phyloP scores from a whole-genome alignment of 2,888 invertebrate genomes.

The Trachelus troglodyta region DNA sequence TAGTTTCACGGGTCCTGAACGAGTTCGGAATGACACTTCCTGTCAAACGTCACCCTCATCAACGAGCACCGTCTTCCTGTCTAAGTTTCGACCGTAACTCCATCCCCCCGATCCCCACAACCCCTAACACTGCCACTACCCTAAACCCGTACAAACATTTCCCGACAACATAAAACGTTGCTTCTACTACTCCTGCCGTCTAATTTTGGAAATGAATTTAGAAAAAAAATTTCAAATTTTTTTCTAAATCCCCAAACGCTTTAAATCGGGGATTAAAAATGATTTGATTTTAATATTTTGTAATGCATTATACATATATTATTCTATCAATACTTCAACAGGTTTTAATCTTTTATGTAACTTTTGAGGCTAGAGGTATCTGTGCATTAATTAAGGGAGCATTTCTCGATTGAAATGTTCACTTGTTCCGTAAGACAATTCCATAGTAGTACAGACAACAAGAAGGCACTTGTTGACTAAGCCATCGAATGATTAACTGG shows the following conservation, averaged over 20 bases:
- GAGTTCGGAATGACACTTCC: neutral
- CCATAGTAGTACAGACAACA: neutral
- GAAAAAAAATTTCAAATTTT: neutral
- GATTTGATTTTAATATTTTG: neutral
- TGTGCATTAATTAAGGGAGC: neutral
- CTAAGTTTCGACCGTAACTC: slow-evolving; percentile 7
- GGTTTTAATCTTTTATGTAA: neutral
- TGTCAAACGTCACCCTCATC: slow-evolving; percentile 6
- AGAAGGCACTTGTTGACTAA: slow-evolving; percentile 1
- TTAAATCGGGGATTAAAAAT: neutral
- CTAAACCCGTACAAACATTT: neutral
- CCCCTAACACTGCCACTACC: neutral
- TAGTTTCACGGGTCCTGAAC: slow-evolving; percentile 11
- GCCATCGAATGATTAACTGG: slow-evolving; percentile 8
- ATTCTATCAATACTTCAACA: neutral
- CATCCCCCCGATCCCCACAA: neutral
- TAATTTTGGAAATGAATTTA: neutral
- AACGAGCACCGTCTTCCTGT: neutral
- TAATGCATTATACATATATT: no score
- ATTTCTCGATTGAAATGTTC: neutral
- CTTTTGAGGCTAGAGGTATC: neutral
- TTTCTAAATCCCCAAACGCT: neutral
- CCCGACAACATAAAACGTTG: neutral
- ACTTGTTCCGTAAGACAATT: neutral
- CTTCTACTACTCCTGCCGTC: neutral